Percentiles rank a stretch among this genome's conserved stretches.
Conservation (phyloP, 2,797 vertebrate genomes). For the Prionace glauca region DNA sequence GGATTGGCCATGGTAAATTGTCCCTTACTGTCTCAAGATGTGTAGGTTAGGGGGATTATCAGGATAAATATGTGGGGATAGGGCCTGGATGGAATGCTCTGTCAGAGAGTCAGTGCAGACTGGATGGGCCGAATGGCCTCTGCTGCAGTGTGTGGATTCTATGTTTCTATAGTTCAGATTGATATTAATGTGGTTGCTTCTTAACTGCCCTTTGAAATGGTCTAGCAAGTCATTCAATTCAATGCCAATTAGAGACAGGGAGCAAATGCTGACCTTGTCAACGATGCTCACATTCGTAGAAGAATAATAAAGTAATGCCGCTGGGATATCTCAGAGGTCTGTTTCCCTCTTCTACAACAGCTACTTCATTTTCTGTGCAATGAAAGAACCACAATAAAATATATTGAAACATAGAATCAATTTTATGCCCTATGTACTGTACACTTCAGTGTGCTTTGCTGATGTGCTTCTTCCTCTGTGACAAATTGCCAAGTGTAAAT, state of each 20-base stretch:
- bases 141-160: no score
- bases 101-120: no score
- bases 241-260: no score
- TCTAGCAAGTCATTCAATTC: background rate
- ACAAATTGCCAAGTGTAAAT: background rate
- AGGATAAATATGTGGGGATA: no score
- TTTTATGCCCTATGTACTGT: background rate
- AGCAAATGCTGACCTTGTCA: background rate
- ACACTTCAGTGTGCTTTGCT: background rate
- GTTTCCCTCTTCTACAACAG: background rate
- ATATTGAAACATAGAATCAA: background rate
- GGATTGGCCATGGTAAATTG: no score
- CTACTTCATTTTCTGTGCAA: background rate
- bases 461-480: background rate
- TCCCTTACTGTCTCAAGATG: no score
- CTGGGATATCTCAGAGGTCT: background rate
- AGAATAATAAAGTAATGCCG: background rate
- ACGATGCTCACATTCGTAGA: background rate
- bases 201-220: background rate
- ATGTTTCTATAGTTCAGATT: no score
- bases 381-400: background rate
- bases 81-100: no score
- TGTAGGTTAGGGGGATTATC: no score
- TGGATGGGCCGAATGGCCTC: no score
- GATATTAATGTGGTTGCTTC: background rate